Percentiles rank a stretch among this genome's conserved stretches.
Conservation (phyloP, 1,140 invertebrate genomes). For the Bombus pascuorum region DNA sequence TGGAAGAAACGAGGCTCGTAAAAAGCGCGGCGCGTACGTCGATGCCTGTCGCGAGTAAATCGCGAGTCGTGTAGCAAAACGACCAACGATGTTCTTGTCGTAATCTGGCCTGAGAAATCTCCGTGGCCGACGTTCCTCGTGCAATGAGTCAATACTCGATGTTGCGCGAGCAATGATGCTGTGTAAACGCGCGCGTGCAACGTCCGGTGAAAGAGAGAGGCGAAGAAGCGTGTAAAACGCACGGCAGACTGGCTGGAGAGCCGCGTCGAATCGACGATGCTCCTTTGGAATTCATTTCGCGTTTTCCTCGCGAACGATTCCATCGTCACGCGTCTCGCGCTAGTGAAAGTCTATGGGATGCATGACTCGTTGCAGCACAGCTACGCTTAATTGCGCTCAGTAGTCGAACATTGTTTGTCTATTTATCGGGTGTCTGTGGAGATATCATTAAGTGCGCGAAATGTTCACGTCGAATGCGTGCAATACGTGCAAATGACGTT, state of each 20-base stretch:
- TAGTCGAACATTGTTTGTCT: slow-evolving; percentile 43
- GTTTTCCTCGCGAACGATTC: slow-evolving; percentile 39
- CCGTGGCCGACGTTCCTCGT: slow-evolving; percentile 19
- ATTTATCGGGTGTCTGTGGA: slow-evolving; percentile 33
- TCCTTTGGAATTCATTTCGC: slow-evolving; percentile 37
- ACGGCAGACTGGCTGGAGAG: neutral
- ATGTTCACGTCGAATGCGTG: neutral
- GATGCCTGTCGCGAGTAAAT: slow-evolving; percentile 32
- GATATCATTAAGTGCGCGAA: neutral
- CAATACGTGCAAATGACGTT: neutral
- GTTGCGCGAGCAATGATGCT: slow-evolving; percentile 26
- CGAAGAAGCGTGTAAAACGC: neutral
- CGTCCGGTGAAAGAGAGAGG: neutral
- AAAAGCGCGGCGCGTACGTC: slow-evolving; percentile 24
- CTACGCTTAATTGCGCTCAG: slow-evolving; percentile 32
- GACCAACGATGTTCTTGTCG: slow-evolving; percentile 31
- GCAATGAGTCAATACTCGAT: slow-evolving; percentile 50
- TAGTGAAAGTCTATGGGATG: slow-evolving; percentile 49
- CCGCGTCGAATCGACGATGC: slow-evolving; percentile 13
- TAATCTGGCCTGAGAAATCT: slow-evolving; percentile 54
- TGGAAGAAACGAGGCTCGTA: slow-evolving; percentile 19
- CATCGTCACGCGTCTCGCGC: neutral
- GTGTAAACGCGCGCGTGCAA: slow-evolving; percentile 10
- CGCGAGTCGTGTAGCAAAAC: slow-evolving; percentile 33
- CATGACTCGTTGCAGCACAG: neutral